A percentile compares a stretch with the other conserved stretches of the same genome.
Conservation (phyloP, 2,797 vertebrate genomes). For the Mastacembelus armatus region DNA sequence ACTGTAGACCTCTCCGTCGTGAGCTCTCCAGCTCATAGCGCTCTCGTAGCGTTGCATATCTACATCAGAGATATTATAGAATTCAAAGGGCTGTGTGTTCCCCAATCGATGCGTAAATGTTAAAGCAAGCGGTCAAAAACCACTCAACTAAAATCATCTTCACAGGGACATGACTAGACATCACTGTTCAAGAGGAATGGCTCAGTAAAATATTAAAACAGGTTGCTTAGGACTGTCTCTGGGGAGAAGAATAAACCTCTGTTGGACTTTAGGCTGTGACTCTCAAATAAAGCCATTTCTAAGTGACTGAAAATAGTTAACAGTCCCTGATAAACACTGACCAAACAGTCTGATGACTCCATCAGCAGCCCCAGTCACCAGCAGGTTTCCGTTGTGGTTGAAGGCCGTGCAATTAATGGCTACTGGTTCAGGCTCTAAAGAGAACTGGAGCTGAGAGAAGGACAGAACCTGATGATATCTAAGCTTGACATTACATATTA, state of each 20-base stretch:
- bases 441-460: constrained; percentile 91
- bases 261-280: no score
- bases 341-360: constrained; percentile 95
- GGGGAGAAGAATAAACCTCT: not conserved
- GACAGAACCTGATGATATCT: not conserved
- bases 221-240: not conserved
- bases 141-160: not conserved
- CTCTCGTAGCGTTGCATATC: constrained; percentile 98
- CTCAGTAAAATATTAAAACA: not conserved
- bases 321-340: constrained; percentile 58
- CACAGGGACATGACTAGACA: not conserved
- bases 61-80: constrained; percentile 48
- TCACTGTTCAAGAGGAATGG: not conserved
- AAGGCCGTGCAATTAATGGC: constrained; percentile 97
- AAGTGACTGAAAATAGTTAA: not conserved
- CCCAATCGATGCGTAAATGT: not conserved
- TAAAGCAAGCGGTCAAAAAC: not conserved
- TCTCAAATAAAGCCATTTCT: not conserved
- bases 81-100: not conserved
- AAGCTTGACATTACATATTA: no score
- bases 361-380: constrained; percentile 96
- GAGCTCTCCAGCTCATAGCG: constrained; percentile 96
- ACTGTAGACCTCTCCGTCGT: constrained; percentile 94
- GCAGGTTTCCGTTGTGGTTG: constrained; percentile 97
- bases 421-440: constrained; percentile 93